Base-by-base conservation (phyloP, 2,888 invertebrate species). In the Metalampra italica region DNA sequence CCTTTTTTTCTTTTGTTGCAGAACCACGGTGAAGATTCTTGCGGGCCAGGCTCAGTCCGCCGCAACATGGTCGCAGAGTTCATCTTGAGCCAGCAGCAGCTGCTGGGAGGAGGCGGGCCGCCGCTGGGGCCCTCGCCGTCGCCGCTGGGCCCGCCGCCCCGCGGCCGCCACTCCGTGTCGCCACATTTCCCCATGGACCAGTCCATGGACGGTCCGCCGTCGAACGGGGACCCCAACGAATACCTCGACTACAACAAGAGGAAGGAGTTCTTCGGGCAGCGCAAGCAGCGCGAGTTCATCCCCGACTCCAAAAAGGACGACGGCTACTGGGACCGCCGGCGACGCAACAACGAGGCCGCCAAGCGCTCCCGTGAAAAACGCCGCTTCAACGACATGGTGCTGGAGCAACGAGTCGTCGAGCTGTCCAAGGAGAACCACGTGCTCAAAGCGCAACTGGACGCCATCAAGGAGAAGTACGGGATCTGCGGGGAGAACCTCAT, bases 301-400 rank as follows among this genome's bases (percentile, higher is more conserved):
- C 98, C 98, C 0, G 98, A 98, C 77, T 96, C 93, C 83, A 97
- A 97, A 79, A 98, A 98, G 78, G 98, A 98, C 72, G 97, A 98
- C 68, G 96, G 96, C 71, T 98, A 98, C 83, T 98, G 99, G 99
- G 98, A 98, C 81, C 93, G 98, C 50, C 92, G 99, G 50, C 92
- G 98, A 55, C 92, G 98, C 52, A 98, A 99, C 86, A 99, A 99
- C 82, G 98, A 98, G 81, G 98, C 98, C 0, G 98, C 98, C 50
- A 97, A 98, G 77, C 91, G 98, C 41, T 98, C 98, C 7, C 92
- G 98, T n/a, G 98, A 98, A 80, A 98, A 98, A 81, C 92, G 98
- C 39, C 94, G 98, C 43, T 95, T 97, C 88, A 98, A 98, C 76
- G 98, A 98, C 82, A 96, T 98, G 96, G 97, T 97, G 1, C 90